Conservation (phyloP, 2,113 vertebrate species). For the Rhabdornis inornatus region DNA sequence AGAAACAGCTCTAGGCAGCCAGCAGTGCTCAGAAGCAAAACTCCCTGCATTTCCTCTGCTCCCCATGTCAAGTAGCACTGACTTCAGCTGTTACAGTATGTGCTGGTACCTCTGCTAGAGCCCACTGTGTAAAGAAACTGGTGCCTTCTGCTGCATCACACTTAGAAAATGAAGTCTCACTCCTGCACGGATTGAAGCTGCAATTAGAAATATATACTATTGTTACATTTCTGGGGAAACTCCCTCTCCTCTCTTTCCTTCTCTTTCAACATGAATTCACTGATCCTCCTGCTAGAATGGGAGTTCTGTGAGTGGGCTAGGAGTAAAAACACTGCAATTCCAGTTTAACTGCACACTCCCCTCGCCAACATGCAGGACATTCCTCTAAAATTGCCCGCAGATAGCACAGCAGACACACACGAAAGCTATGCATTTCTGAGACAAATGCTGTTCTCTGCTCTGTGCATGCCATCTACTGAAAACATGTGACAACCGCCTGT, state of each 20-base stretch:
- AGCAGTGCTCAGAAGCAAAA: not conserved
- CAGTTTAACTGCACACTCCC: not conserved
- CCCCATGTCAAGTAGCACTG: not conserved
- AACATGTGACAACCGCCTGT: not conserved
- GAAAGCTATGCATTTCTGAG: not conserved
- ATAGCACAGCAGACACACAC: not conserved
- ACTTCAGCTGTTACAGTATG: not conserved
- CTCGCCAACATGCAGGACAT: not conserved
- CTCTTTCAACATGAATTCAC: not conserved
- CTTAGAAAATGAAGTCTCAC: not conserved
- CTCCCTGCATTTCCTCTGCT: not conserved
- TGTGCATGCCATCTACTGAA: not conserved
- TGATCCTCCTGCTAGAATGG: not conserved
- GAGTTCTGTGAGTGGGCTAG: not conserved
- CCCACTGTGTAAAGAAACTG: not conserved
- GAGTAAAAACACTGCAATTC: not conserved
- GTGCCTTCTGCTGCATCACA: not conserved
- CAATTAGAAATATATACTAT: slow-evolving; percentile 12
- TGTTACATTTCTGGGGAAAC: not conserved
- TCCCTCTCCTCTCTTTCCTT: not conserved
- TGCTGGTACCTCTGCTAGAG: not conserved
- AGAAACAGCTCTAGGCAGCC: not conserved
- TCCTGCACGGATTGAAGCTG: not conserved
- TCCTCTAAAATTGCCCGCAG: not conserved
- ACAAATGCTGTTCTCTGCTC: not conserved